phyloP scores from a whole-genome alignment of 2,113 vertebrate genomes.

The Polypterus bichir region DNA sequence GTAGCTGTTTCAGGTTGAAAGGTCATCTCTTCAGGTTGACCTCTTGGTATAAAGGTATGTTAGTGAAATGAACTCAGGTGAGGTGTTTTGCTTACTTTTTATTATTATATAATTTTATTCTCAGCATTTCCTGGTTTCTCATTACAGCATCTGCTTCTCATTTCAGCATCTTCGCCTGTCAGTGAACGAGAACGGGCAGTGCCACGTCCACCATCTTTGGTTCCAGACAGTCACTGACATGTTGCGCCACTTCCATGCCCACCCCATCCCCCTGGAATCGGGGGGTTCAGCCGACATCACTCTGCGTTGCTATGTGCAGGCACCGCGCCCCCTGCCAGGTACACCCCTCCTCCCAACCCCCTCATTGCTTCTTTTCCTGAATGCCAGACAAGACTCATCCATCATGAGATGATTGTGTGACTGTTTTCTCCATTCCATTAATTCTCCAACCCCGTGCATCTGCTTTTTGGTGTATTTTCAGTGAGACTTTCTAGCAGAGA shows the following conservation, averaged over 20 bases:
- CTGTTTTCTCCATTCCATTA: no score
- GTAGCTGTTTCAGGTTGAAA: no score
- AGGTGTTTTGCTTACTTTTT: no score
- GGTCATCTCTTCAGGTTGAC: no score
- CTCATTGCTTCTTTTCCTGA: background rate
- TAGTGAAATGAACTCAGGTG: no score
- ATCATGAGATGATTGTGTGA: background rate
- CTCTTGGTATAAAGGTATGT: no score
- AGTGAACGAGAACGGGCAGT: slow-evolving; percentile 83
- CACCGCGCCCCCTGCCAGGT: slow-evolving; percentile 61
- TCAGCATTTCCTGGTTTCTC: no score
- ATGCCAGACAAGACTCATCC: background rate
- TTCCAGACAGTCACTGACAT: slow-evolving; percentile 94
- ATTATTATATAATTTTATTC: no score
- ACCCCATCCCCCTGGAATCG: slow-evolving; percentile 90
- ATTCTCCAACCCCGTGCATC: background rate
- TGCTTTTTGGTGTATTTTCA: background rate
- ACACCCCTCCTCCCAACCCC: background rate
- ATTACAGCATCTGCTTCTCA: background rate
- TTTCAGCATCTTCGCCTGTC: slow-evolving; percentile 87
- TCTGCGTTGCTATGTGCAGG: slow-evolving; percentile 78
- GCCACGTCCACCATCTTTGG: slow-evolving; percentile 95
- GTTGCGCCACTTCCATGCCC: slow-evolving; percentile 89
- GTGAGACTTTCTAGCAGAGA: background rate
- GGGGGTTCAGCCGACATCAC: slow-evolving; percentile 91